Evolutionary conservation across 2,113 vertebrate species (phyloP).

Genomic region (Campylomormyrus tamandua): DNA sequence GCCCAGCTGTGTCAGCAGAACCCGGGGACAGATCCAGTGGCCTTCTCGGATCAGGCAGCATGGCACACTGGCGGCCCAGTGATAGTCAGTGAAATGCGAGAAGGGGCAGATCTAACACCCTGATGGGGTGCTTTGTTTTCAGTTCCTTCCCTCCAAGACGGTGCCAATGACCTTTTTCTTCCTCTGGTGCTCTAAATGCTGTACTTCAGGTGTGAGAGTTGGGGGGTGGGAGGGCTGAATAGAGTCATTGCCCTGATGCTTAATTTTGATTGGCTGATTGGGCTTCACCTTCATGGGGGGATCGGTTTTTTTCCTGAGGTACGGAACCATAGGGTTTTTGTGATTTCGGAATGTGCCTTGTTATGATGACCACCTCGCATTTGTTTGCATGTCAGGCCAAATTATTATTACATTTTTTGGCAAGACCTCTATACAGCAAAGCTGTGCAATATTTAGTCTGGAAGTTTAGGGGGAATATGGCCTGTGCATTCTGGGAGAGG

Average conservation of each 20-base stretch:
- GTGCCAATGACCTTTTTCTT: background rate
- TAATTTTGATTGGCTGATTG: background rate
- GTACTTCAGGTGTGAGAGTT: background rate
- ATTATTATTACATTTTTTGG: background rate
- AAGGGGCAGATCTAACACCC: background rate
- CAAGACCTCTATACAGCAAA: background rate
- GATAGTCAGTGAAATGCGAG: background rate
- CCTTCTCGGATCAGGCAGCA: conserved; percentile 33
- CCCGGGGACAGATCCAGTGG: conserved; percentile 39
- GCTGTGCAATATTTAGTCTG: background rate
- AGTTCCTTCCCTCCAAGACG: background rate
- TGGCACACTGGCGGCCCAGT: background rate
- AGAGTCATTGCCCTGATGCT: background rate
- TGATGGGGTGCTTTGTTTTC: conserved; percentile 10
- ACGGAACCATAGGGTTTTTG: background rate
- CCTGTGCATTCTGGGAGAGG: background rate
- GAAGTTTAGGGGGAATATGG: background rate
- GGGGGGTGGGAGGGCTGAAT: background rate
- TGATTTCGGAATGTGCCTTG: background rate
- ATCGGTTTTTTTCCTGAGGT: background rate
- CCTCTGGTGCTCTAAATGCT: background rate
- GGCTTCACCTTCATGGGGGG: background rate
- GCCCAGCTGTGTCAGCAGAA: conserved; percentile 79
- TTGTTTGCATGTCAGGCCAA: background rate
- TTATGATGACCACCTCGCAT: background rate